A percentile compares a stretch with the other conserved stretches of the same genome.
These are phyloP conservation scores for Labrus mixtus DNA, from an alignment of 2,113 vertebrate species.

Conservation along the genomic window DNA sequence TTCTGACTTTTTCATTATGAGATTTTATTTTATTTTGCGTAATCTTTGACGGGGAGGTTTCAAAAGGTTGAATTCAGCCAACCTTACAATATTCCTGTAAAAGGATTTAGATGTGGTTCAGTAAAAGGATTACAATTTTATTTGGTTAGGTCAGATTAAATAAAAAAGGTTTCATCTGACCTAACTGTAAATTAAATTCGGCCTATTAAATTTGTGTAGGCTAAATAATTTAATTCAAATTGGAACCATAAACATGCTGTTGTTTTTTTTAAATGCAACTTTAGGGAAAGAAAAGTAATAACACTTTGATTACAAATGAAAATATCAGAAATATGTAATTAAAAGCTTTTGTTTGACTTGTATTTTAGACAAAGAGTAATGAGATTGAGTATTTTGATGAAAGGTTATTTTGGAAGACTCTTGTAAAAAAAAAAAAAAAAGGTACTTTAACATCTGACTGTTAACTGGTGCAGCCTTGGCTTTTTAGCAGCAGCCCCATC, in stretches of 20 bases:
- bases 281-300: too few relatives aligned
- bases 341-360: not conserved
- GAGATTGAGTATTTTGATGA: slow-evolving; percentile 1
- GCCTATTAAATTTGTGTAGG: slow-evolving; percentile 17
- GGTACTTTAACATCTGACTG: slow-evolving; percentile 28
- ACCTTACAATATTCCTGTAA: not conserved
- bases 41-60: not conserved
- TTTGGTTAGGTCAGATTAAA: too few relatives aligned
- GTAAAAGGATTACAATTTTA: not conserved
- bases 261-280: too few relatives aligned
- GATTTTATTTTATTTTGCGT: too few relatives aligned
- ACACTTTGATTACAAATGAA: not conserved
- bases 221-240: not conserved
- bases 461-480: slow-evolving; percentile 27
- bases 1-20: too few relatives aligned
- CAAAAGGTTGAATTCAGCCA: not conserved
- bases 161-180: not conserved
- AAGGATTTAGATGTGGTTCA: not conserved
- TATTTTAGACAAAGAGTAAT: not conserved
- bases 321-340: not conserved
- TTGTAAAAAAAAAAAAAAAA: slow-evolving; percentile 40
- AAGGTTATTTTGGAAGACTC: slow-evolving; percentile 13
- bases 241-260: not conserved
- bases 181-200: not conserved
- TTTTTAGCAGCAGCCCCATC: slow-evolving; percentile 35